Percentiles rank a stretch among this genome's conserved stretches.
These are phyloP conservation scores for Xylota sylvarum DNA, from an alignment of 2,888 invertebrate species.

Conservation along the genomic window DNA sequence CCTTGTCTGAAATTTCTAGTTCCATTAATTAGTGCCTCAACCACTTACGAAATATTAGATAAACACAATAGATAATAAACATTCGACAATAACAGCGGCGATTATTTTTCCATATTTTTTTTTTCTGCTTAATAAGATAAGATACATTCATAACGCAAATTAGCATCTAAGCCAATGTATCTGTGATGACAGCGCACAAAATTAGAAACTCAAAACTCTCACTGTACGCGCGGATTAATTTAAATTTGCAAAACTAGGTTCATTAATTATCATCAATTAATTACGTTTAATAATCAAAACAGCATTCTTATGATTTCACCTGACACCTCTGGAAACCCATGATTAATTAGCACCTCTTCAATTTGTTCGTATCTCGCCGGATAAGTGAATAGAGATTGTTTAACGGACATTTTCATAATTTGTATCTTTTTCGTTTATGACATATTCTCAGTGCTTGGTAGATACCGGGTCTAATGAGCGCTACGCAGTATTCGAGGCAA, in stretches of 20 bases:
- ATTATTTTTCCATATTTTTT: constrained; percentile 24
- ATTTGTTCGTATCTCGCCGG: constrained; percentile 13
- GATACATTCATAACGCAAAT: constrained; percentile 44
- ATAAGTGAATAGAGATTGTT: constrained; percentile 33
- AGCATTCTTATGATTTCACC: constrained; percentile 51
- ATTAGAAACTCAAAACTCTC: constrained; percentile 7
- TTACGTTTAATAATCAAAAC: constrained; percentile 51
- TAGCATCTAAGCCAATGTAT: constrained; percentile 27
- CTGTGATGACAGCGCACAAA: constrained; percentile 2
- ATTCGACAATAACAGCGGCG: constrained; percentile 14
- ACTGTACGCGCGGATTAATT: constrained; percentile 43
- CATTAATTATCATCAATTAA: constrained; percentile 69
- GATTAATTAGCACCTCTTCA: constrained; percentile 67
- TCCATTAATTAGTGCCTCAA: constrained; percentile 35
- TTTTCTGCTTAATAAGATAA: constrained; percentile 23
- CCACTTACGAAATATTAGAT: constrained; percentile 18
- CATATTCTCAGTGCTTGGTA: constrained; percentile 8
- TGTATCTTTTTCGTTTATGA: constrained; percentile 48
- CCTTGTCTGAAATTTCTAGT: not conserved
- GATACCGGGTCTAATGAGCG: constrained; percentile 12
- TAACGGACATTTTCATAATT: constrained; percentile 43
- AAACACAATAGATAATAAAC: constrained; percentile 20
- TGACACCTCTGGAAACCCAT: constrained; percentile 51
- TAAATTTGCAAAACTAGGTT: constrained; percentile 67
- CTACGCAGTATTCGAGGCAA: constrained; percentile 20